phyloP scores from a whole-genome alignment of 2,888 invertebrate genomes.

The Zaprionus lineosus region DNA sequence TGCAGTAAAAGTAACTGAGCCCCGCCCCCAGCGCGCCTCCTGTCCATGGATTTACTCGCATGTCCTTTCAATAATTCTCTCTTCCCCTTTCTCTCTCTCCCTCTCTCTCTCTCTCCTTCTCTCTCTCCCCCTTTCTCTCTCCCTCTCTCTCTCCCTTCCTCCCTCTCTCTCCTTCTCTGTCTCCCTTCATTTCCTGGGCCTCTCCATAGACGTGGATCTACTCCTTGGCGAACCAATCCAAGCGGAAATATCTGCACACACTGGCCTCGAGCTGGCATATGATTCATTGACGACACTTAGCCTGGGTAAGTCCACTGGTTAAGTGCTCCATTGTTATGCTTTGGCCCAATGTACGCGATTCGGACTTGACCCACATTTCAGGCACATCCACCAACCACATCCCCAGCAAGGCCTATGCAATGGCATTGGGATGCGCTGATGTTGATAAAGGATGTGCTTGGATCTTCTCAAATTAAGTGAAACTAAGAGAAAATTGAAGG shows the following conservation, averaged over 20 bases:
- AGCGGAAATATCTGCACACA: constrained; percentile 88
- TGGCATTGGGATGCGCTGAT: too few species aligned
- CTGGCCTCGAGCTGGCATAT: constrained; percentile 89
- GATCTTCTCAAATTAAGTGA: too few species aligned
- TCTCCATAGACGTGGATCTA: constrained; percentile 86
- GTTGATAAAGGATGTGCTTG: too few species aligned
- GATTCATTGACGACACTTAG: constrained; percentile 88
- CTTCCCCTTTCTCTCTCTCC: constrained; percentile 28
- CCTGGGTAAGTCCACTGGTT: constrained; percentile 84
- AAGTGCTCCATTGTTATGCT: constrained; percentile 41
- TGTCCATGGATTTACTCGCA: constrained; percentile 6
- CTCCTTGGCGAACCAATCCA: constrained; percentile 91
- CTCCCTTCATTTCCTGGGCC: too few species aligned
- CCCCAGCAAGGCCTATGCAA: too few species aligned
- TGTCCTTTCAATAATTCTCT: constrained; percentile 30
- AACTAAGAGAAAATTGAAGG: too few species aligned
- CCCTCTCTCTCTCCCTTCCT: too few species aligned
- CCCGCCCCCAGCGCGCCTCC: not conserved
- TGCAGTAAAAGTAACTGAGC: constrained; percentile 22
- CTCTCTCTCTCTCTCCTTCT: too few species aligned
- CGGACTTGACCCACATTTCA: constrained; percentile 63
- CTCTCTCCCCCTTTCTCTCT: too few species aligned
- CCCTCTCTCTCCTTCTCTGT: too few species aligned
- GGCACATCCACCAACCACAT: too few species aligned
- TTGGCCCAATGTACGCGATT: constrained; percentile 36